Percentiles rank a stretch among this genome's conserved stretches.
Evolutionary conservation across 2,888 invertebrate species (phyloP).

Genomic region (Strigamia maritima): DNA sequence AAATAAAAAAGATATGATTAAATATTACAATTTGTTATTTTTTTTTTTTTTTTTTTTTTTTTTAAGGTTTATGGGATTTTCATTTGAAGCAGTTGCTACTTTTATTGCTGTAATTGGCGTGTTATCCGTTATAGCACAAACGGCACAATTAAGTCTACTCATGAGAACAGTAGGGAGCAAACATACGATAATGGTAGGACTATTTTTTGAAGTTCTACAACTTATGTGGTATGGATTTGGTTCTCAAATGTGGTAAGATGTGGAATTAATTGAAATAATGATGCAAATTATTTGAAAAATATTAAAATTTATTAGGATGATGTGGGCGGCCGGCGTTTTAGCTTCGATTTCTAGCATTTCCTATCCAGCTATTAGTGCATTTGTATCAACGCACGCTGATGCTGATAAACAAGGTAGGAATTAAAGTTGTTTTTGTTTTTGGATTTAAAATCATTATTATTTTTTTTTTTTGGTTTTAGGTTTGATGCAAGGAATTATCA

Average conservation of each 20-base stretch:
- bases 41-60: background rate
- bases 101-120: conserved; percentile 97
- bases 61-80: conserved; percentile 85
- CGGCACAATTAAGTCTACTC: conserved; percentile 63
- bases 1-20: background rate
- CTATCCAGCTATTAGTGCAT: conserved; percentile 98
- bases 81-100: conserved; percentile 89
- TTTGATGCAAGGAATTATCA: conserved; percentile 95
- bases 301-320: conserved; percentile 68
- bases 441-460: too few relatives aligned
- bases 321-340: conserved; percentile 97
- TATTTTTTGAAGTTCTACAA: conserved; percentile 94
- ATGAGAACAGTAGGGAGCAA: conserved; percentile 88
- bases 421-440: background rate
- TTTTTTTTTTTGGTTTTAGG: conserved; percentile 53
- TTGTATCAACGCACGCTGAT: conserved; percentile 94
- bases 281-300: background rate
- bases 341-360: conserved; percentile 95
- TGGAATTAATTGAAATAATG: background rate
- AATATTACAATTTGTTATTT: background rate
- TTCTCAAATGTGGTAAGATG: conserved; percentile 78
- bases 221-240: conserved; percentile 97
- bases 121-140: conserved; percentile 90
- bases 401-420: conserved; percentile 86
- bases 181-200: conserved; percentile 94